Conservation (phyloP, 2,888 invertebrate species). For the Hipparchia sbordonii region DNA sequence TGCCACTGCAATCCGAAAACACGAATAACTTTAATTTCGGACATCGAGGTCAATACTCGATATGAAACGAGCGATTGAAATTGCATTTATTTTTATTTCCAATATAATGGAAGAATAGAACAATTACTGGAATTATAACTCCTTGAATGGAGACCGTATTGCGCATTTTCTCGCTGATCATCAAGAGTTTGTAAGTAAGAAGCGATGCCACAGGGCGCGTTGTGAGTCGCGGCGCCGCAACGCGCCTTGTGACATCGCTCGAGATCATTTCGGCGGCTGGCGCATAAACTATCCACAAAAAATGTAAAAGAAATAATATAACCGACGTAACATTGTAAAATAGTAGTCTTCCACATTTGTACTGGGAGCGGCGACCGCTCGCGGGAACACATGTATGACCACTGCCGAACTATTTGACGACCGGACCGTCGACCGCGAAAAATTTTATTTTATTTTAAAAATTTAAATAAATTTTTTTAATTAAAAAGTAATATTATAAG, state of each 20-base stretch:
- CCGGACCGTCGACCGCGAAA: no score
- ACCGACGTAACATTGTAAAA: not conserved
- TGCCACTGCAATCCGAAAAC: not conserved
- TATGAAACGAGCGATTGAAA: no score
- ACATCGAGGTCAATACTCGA: no score
- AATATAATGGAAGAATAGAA: not conserved
- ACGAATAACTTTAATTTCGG: not conserved
- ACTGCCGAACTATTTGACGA: no score
- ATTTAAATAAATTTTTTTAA: no score
- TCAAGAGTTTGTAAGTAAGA: no score
- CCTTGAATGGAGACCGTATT: not conserved
- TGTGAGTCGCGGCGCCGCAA: not conserved
- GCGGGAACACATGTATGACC: not conserved
- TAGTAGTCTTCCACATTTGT: conserved; percentile 8
- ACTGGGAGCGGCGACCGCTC: not conserved
- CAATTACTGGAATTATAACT: not conserved
- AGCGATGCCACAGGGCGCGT: not conserved
- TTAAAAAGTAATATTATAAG: no score
- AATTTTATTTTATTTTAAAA: no score
- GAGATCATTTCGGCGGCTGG: no score
- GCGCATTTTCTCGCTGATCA: not conserved
- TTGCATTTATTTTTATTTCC: no score
- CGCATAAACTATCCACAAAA: not conserved
- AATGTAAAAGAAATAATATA: not conserved
- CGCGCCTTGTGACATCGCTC: no score